These are phyloP conservation scores for Discoglossus pictus DNA, from an alignment of 2,797 vertebrate species.

Conservation along the genomic window DNA sequence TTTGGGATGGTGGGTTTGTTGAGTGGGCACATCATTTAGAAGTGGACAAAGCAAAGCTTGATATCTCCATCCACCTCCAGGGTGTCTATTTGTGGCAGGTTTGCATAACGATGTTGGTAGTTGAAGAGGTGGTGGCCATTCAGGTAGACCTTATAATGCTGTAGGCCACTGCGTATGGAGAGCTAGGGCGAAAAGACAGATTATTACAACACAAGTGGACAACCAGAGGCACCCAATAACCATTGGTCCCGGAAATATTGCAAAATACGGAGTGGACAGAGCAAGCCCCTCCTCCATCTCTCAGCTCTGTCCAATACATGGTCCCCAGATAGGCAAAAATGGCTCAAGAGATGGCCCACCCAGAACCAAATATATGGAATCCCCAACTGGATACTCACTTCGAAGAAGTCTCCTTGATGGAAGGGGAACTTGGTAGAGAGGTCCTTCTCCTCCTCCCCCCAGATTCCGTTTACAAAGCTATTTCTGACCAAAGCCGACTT, in stretches of 20 bases:
- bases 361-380: neutral
- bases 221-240: too few relatives aligned
- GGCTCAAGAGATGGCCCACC: too few relatives aligned
- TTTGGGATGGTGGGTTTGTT: too few relatives aligned
- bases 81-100: slow-evolving; percentile 70
- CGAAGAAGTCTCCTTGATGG: slow-evolving; percentile 77
- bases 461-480: slow-evolving; percentile 67
- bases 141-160: slow-evolving; percentile 76
- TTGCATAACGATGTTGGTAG: slow-evolving; percentile 68
- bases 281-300: too few relatives aligned
- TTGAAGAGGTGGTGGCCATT: slow-evolving; percentile 77
- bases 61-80: slow-evolving; percentile 76
- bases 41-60: slow-evolving; percentile 78
- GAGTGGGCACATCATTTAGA: too few relatives aligned
- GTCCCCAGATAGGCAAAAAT: too few relatives aligned
- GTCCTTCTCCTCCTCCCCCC: slow-evolving; percentile 78
- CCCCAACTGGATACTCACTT: slow-evolving; percentile 71
- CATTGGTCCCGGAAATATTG: too few relatives aligned
- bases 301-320: too few relatives aligned
- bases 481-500: slow-evolving; percentile 74
- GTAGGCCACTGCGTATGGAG: slow-evolving; percentile 75
- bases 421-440: slow-evolving; percentile 73
- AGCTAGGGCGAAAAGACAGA: slow-evolving; percentile 61
- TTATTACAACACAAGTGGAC: neutral
- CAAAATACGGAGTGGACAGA: too few relatives aligned